Evolutionary conservation across 2,113 vertebrate genomes (phyloP).

Genomic region (Antigone vipio): DNA sequence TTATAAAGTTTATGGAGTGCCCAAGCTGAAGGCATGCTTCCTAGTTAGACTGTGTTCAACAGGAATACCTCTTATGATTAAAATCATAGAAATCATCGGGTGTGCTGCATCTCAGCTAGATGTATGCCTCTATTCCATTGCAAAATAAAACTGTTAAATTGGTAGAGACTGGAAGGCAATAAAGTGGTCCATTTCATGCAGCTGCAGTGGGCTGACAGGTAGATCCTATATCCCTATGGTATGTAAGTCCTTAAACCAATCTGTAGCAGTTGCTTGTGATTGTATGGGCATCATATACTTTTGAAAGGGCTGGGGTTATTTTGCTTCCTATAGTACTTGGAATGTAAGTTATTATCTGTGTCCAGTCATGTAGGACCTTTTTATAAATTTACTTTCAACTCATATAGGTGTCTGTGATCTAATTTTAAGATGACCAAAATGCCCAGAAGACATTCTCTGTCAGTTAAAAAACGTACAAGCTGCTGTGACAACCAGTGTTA

Average conservation of each 20-base stretch:
- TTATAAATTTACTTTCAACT: not conserved
- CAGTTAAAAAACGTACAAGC: not conserved
- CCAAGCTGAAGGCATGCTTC: not conserved
- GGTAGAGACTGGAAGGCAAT: not conserved
- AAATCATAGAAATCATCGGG: too few relatives aligned
- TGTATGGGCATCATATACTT: not conserved
- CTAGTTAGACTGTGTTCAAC: not conserved
- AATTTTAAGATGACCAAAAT: not conserved
- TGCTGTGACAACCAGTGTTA: not conserved
- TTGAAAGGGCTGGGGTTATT: not conserved
- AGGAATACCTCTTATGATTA: not conserved
- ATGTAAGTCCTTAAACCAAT: not conserved
- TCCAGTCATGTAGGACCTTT: too few relatives aligned
- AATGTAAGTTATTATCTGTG: too few relatives aligned
- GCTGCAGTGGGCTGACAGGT: not conserved
- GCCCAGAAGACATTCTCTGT: not conserved
- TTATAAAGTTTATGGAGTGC: not conserved
- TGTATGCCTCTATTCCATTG: rapidly evolving
- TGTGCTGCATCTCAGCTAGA: not conserved
- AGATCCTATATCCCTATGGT: not conserved
- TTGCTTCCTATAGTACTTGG: not conserved
- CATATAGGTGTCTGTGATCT: not conserved
- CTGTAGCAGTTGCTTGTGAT: not conserved
- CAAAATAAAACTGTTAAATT: not conserved
- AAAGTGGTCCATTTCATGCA: not conserved